A percentile compares a stretch with the other conserved stretches of the same genome.
These are phyloP conservation scores for Enteromius mattozi DNA, from an alignment of 2,797 vertebrate genomes.

Conservation along the genomic window DNA sequence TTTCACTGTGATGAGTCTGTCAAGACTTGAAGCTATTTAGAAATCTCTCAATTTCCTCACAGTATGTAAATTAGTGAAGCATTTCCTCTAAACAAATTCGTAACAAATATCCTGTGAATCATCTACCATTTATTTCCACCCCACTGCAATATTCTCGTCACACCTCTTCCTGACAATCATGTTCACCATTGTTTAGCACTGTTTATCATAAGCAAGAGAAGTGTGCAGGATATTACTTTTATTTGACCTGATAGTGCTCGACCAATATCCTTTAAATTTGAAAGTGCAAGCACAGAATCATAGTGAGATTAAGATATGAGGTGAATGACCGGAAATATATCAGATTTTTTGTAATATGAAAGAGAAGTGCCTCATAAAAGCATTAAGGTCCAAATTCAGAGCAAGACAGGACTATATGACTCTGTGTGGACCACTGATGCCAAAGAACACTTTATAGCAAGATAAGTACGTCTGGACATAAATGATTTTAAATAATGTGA, in stretches of 20 bases:
- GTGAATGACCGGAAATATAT: constrained; percentile 66
- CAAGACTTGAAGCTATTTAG: neutral
- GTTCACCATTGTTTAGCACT: neutral
- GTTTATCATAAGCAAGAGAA: neutral
- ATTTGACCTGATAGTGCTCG: neutral
- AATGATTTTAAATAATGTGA: constrained; percentile 37
- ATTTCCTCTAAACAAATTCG: constrained; percentile 42
- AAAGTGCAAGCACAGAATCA: neutral
- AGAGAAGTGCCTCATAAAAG: constrained; percentile 66
- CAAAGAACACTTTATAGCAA: constrained; percentile 64
- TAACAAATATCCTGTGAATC: constrained; percentile 52
- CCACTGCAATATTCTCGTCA: constrained; percentile 28
- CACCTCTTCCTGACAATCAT: constrained; percentile 44
- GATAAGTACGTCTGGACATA: constrained; percentile 40
- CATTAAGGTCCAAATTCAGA: constrained; percentile 66
- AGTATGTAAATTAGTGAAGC: constrained; percentile 12
- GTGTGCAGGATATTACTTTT: neutral
- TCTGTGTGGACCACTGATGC: constrained; percentile 46
- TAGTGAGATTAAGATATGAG: constrained; percentile 43
- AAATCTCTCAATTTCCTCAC: neutral
- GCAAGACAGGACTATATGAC: constrained; percentile 46
- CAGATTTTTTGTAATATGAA: constrained; percentile 63
- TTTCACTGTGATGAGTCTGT: neutral
- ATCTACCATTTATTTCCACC: constrained; percentile 31
- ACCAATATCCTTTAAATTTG: neutral